Conservation (phyloP, 2,113 vertebrate species). For the Amphiprion ocellaris region DNA sequence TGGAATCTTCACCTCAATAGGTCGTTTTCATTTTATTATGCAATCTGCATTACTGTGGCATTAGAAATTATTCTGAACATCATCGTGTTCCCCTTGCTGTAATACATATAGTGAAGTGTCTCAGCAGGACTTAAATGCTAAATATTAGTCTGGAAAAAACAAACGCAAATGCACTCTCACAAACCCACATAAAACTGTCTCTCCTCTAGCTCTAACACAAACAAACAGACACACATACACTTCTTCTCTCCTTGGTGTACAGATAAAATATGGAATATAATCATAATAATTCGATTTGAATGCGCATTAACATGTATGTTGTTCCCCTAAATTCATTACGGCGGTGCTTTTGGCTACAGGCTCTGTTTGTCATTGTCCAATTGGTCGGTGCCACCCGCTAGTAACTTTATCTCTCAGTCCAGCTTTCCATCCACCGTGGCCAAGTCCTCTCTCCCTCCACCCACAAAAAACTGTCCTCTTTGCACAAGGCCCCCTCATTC, state of each 20-base stretch:
- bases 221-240: neutral
- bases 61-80: conserved; percentile 27
- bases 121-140: conserved; percentile 36
- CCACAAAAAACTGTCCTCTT: conserved; percentile 71
- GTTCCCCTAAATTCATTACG: conserved; percentile 68
- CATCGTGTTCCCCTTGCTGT: conserved; percentile 23
- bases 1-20: neutral
- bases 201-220: neutral
- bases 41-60: conserved; percentile 15
- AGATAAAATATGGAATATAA: conserved; percentile 55
- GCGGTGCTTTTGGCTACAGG: conserved; percentile 64
- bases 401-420: conserved; percentile 80
- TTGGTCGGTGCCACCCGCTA: conserved; percentile 68
- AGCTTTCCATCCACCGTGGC: conserved; percentile 76
- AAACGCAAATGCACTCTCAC: conserved; percentile 24
- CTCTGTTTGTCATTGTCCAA: conserved; percentile 79
- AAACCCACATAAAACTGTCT: conserved; percentile 21
- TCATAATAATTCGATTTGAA: conserved; percentile 72
- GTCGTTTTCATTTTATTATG: conserved; percentile 30
- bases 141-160: conserved; percentile 43
- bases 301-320: conserved; percentile 74
- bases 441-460: conserved; percentile 70
- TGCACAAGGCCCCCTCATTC: conserved; percentile 78
- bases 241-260: conserved; percentile 28
- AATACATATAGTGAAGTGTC: conserved; percentile 22